Evolutionary conservation across 2,113 vertebrate species (phyloP), one percentile per base, ranked within the genome.

Genomic region (Mystacornis crossleyi): DNA sequence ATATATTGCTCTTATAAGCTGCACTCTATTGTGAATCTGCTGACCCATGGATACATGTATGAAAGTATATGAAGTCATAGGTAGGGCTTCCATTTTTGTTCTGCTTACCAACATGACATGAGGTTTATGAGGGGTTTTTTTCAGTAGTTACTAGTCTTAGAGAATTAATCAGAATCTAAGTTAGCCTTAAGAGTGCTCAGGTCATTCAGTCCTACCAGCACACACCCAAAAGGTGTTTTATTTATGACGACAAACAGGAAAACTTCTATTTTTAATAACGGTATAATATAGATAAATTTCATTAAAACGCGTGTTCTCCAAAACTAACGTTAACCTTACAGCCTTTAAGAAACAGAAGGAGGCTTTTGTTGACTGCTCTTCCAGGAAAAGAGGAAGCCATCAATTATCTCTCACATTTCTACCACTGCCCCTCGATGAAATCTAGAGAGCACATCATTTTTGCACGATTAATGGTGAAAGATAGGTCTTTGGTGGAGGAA

Each of bases 31-130:
- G 7, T 28, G 34, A 87, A 73, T 62, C 23, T 90, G 42, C 42
- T 80, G 34, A 93, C 29, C 42, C 19, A 33, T 0, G 4, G 25
- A 55, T 51, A 38, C 31, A 23, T 23, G 25, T 20, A 34, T 86
- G 31, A 61, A 89, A 84, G 24, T 6, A n/a, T 4, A 21, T 21
- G 3, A 43, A 80, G 24, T 60, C 36, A 48, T 18, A 24, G 0
- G 0, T 4, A 25, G 0, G 3, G 51, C 9, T 74, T 74, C 31
- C 67, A 21, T 0, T 81, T 92, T 89, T 73, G 4, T 72, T 74
- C 60, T 86, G 60, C 21, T 81, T 58, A 62, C 20, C 75, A 77
- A 53, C 18, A 21, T 17, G 24, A 84, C 20, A 25, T 15, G 14
- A 89, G 36, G 26, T 51, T 66, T 75, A 61, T 3, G 1, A 77